Evolutionary conservation across 2,797 vertebrate genomes (phyloP).

Genomic region (Falco concolor): DNA sequence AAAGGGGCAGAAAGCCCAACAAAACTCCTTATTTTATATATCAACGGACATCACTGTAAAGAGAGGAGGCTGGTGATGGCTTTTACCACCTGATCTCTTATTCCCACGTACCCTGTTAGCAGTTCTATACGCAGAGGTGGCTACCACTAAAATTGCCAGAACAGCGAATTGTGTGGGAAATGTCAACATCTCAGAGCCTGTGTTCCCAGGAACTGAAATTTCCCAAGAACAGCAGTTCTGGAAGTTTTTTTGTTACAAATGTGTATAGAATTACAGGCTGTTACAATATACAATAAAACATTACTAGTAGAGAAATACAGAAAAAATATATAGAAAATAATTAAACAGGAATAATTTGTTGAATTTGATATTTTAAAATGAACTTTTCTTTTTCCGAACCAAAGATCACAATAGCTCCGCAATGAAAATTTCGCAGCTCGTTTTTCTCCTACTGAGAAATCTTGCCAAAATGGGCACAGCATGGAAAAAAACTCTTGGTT

Average conservation of each 20-base stretch:
- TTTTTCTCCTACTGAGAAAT: background rate
- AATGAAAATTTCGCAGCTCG: background rate
- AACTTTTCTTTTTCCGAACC: background rate
- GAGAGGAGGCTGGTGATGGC: background rate
- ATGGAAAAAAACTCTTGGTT: background rate
- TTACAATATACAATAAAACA: background rate
- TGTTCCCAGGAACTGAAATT: conserved; percentile 27
- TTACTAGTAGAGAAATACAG: background rate
- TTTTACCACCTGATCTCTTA: conserved; percentile 20
- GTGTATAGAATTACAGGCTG: conserved; percentile 27
- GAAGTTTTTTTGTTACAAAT: background rate
- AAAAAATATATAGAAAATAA: background rate
- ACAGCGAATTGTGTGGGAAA: conserved; percentile 57
- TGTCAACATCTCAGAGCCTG: conserved; percentile 13
- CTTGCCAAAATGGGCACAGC: background rate
- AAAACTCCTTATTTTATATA: background rate
- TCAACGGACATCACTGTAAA: background rate
- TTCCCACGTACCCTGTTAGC: background rate
- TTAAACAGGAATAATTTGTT: background rate
- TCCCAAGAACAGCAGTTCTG: background rate
- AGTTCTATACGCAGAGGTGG: background rate
- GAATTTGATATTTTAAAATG: background rate
- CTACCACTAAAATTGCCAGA: conserved; percentile 23
- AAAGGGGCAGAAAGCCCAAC: background rate
- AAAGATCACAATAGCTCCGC: background rate